Percentiles rank a stretch among this genome's conserved stretches.
Conservation (phyloP, 2,113 vertebrate species). For the Silurus asotus region DNA sequence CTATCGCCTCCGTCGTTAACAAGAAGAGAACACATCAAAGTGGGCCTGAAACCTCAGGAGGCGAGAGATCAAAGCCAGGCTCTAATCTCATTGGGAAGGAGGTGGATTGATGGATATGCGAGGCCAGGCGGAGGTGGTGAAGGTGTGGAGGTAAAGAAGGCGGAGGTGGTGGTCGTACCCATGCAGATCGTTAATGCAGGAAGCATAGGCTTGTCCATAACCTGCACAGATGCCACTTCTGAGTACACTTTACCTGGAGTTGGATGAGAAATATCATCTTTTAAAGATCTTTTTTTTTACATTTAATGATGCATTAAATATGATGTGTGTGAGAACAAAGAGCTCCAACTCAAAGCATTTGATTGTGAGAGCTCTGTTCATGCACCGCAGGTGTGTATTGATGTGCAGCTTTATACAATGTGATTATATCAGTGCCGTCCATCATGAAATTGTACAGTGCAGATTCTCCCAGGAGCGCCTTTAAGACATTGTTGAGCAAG, state of each 20-base stretch:
- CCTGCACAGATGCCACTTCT: not conserved
- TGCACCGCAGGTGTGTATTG: constrained; percentile 4
- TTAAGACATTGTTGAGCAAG: not conserved
- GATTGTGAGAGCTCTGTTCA: not conserved
- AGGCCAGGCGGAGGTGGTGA: constrained; percentile 40
- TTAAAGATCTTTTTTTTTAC: not conserved
- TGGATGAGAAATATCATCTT: too few relatives aligned
- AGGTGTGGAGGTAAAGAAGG: constrained; percentile 29
- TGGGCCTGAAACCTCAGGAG: constrained; percentile 53
- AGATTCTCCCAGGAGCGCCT: not conserved
- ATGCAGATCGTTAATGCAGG: constrained; percentile 5
- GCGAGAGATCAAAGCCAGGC: constrained; percentile 56
- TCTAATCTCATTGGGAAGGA: constrained; percentile 54
- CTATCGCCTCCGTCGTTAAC: constrained; percentile 56
- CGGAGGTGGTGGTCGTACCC: constrained; percentile 33
- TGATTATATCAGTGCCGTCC: constrained; percentile 11
- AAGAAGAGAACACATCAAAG: constrained; percentile 58
- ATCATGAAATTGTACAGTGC: not conserved
- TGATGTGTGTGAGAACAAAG: constrained; percentile 1
- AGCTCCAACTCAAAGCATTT: not conserved
- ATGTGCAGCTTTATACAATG: not conserved
- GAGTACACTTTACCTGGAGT: not conserved
- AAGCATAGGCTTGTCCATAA: constrained; percentile 1
- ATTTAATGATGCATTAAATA: not conserved
- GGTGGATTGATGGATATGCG: constrained; percentile 53